phyloP scores from a whole-genome alignment of 2,113 vertebrate genomes.

The Psephotus haematonotus region DNA sequence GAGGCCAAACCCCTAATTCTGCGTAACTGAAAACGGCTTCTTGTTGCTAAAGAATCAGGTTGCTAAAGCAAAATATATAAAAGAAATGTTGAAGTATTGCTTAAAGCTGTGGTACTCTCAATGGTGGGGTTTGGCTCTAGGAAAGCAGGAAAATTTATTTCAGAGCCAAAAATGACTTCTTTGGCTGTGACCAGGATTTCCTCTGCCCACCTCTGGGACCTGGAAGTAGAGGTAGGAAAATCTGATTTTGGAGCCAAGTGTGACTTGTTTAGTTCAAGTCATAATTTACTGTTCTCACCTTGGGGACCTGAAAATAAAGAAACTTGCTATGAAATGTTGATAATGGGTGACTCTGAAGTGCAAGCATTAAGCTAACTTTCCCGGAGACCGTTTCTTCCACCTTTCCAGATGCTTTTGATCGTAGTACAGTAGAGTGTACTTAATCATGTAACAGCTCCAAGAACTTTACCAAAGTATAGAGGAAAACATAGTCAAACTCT shows the following conservation, averaged over 20 bases:
- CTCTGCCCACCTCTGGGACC: slow-evolving; percentile 81
- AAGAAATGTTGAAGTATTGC: slow-evolving; percentile 63
- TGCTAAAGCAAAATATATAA: slow-evolving; percentile 72
- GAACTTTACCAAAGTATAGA: neutral
- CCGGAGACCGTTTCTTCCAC: slow-evolving; percentile 69
- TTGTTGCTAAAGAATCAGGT: slow-evolving; percentile 57
- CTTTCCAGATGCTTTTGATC: slow-evolving; percentile 75
- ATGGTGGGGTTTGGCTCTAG: slow-evolving; percentile 66
- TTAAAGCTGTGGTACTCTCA: slow-evolving; percentile 68
- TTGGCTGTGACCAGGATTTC: slow-evolving; percentile 84
- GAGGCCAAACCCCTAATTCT: slow-evolving; percentile 33
- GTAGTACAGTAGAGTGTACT: slow-evolving; percentile 33
- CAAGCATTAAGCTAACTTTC: slow-evolving; percentile 66
- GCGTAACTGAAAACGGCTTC: slow-evolving; percentile 29
- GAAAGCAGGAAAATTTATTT: slow-evolving; percentile 76
- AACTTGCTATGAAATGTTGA: slow-evolving; percentile 69
- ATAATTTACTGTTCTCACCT: slow-evolving; percentile 78
- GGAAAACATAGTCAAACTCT: neutral
- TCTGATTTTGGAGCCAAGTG: slow-evolving; percentile 81
- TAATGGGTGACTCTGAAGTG: slow-evolving; percentile 72
- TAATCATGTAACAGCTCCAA: slow-evolving; percentile 42
- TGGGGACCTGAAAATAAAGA: slow-evolving; percentile 70
- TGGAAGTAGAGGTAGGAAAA: slow-evolving; percentile 80
- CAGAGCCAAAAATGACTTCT: slow-evolving; percentile 79
- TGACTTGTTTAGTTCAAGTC: slow-evolving; percentile 78